phyloP scores from a whole-genome alignment of 2,888 invertebrate genomes.

The Tanaodytes sp. region DNA sequence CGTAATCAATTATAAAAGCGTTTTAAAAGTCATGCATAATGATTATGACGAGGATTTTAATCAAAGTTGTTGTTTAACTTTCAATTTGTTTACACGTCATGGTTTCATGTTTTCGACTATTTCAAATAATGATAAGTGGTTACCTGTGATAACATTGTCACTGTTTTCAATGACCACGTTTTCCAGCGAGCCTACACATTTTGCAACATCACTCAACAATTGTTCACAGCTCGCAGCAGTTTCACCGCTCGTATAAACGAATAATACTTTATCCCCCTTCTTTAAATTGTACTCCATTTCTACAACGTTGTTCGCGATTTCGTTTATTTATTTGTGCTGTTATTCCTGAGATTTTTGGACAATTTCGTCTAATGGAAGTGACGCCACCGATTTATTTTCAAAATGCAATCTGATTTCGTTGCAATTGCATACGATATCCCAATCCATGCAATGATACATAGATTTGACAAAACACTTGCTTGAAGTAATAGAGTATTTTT shows the following conservation, averaged over 20 bases:
- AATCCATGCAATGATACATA: too few relatives aligned
- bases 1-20: neutral
- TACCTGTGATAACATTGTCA: slow-evolving; percentile 13
- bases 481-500: too few relatives aligned
- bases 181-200: neutral
- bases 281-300: slow-evolving; percentile 8
- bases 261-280: slow-evolving; percentile 2
- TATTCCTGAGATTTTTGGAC: too few relatives aligned
- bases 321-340: too few relatives aligned
- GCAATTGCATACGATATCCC: too few relatives aligned
- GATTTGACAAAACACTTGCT: too few relatives aligned
- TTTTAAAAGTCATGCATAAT: neutral
- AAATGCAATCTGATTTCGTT: too few relatives aligned
- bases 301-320: too few relatives aligned
- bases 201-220: slow-evolving; percentile 2
- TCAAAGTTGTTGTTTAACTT: neutral
- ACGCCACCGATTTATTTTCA: too few relatives aligned
- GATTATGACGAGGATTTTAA: neutral
- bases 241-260: neutral
- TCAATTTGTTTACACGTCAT: too few relatives aligned
- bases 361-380: too few relatives aligned
- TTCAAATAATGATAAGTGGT: neutral
- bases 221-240: neutral
- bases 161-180: slow-evolving; percentile 1
- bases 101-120: too few relatives aligned